These are phyloP conservation scores for Malaclemys terrapin DNA, from an alignment of 2,113 vertebrate species.

Conservation along the genomic window DNA sequence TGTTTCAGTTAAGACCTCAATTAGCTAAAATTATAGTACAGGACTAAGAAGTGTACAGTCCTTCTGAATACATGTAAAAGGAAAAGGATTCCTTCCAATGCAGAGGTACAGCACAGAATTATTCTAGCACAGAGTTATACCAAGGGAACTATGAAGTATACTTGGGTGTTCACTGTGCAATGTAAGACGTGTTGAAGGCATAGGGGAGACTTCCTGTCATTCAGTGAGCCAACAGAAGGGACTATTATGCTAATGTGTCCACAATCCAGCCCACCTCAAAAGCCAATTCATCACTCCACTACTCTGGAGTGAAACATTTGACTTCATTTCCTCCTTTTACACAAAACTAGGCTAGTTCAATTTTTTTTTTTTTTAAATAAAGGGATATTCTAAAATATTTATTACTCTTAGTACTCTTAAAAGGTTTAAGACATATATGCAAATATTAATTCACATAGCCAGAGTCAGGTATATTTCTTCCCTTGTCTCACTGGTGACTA, in stretches of 20 bases:
- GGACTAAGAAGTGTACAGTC: slow-evolving; percentile 40
- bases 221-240: background rate
- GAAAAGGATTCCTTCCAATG: slow-evolving; percentile 51
- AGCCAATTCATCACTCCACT: background rate
- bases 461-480: background rate
- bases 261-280: background rate
- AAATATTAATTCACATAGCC: background rate
- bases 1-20: background rate
- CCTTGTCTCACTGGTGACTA: background rate
- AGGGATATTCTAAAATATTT: accelerated
- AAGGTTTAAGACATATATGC: background rate
- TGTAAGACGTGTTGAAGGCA: background rate
- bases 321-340: background rate
- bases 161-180: slow-evolving; percentile 57
- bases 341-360: accelerated
- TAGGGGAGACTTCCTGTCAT: background rate
- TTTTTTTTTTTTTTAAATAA: background rate
- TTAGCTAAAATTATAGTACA: background rate
- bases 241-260: accelerated
- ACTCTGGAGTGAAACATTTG: background rate
- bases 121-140: slow-evolving; percentile 64
- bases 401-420: background rate
- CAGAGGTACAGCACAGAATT: slow-evolving; percentile 71
- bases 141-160: slow-evolving; percentile 39
- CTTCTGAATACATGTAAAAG: slow-evolving; percentile 73